Percentiles rank a stretch among this genome's conserved stretches.
These are phyloP conservation scores for Serranus cabrilla DNA, from an alignment of 2,797 vertebrate genomes.

Conservation along the genomic window DNA sequence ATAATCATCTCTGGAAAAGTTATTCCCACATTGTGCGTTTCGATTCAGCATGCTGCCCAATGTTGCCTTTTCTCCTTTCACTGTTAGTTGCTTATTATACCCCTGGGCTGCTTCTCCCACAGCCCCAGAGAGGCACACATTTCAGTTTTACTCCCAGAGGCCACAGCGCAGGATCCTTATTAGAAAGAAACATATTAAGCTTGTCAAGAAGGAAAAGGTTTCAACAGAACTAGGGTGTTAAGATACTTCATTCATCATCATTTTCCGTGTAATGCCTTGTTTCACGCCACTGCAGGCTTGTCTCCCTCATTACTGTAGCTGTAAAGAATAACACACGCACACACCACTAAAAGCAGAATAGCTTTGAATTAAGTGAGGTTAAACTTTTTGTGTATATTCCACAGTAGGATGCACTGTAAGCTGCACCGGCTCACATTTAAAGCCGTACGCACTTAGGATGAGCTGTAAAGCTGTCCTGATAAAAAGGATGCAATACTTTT, in stretches of 20 bases:
- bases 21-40: slow-evolving; percentile 28
- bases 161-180: slow-evolving; percentile 3
- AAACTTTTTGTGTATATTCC: slow-evolving; percentile 22
- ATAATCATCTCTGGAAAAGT: slow-evolving; percentile 32
- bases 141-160: slow-evolving; percentile 17
- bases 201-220: slow-evolving; percentile 14
- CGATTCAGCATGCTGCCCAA: slow-evolving; percentile 1
- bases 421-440: slow-evolving; percentile 30
- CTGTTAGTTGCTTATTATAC: slow-evolving; percentile 27
- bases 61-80: slow-evolving; percentile 19
- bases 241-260: slow-evolving; percentile 16
- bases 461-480: slow-evolving; percentile 32
- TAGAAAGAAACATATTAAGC: slow-evolving; percentile 29
- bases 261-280: slow-evolving; percentile 35
- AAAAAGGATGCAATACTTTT: slow-evolving; percentile 1
- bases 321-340: slow-evolving; percentile 15
- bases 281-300: slow-evolving; percentile 11
- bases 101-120: not conserved
- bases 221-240: slow-evolving; percentile 11
- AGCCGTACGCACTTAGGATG: not conserved
- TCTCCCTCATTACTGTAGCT: slow-evolving; percentile 14
- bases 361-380: slow-evolving; percentile 13
- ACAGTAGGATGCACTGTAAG: slow-evolving; percentile 5
- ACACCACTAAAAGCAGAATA: slow-evolving; percentile 11
- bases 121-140: not conserved